Percentiles rank a stretch among this genome's conserved stretches.
These are phyloP conservation scores for Hesperophylax magnus DNA, from an alignment of 1,140 invertebrate species.

Conservation along the genomic window DNA sequence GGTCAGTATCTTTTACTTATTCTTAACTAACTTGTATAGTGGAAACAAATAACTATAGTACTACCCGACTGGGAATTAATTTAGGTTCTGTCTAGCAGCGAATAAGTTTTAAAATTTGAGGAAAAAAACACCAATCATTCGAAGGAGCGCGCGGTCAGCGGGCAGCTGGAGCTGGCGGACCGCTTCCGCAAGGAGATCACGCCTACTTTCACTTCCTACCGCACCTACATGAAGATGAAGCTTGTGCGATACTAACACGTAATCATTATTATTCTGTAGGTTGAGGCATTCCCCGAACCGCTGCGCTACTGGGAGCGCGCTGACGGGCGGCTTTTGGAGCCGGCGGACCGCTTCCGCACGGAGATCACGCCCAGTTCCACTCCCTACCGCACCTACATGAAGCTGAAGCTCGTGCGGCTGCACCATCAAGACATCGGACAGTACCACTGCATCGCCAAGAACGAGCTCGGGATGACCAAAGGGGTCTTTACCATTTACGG, in stretches of 20 bases:
- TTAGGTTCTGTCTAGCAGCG: too few relatives aligned
- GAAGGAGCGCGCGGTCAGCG: too few relatives aligned
- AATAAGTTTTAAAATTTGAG: too few relatives aligned
- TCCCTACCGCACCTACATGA: constrained; percentile 76
- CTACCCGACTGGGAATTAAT: too few relatives aligned
- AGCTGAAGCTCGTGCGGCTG: constrained; percentile 80
- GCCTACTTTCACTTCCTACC: constrained; percentile 61
- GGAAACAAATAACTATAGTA: not conserved
- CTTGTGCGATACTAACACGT: constrained; percentile 69
- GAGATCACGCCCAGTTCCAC: constrained; percentile 67
- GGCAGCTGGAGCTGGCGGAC: too few relatives aligned
- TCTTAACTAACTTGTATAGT: not conserved
- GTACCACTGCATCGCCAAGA: constrained; percentile 89
- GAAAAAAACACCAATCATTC: too few relatives aligned
- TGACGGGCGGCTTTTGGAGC: constrained; percentile 82
- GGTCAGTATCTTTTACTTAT: constrained; percentile 60
- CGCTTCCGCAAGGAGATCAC: constrained; percentile 79
- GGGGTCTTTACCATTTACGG: constrained; percentile 54
- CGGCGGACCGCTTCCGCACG: constrained; percentile 78
- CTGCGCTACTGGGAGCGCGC: constrained; percentile 88
- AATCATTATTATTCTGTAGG: constrained; percentile 61
- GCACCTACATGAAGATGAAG: constrained; percentile 81
- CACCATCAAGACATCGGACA: constrained; percentile 76
- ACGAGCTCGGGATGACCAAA: constrained; percentile 72
- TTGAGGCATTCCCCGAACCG: constrained; percentile 91